Percentiles rank a stretch among this genome's conserved stretches.
These are phyloP conservation scores for Neoarius graeffei DNA, from an alignment of 2,113 vertebrate genomes.

Conservation along the genomic window DNA sequence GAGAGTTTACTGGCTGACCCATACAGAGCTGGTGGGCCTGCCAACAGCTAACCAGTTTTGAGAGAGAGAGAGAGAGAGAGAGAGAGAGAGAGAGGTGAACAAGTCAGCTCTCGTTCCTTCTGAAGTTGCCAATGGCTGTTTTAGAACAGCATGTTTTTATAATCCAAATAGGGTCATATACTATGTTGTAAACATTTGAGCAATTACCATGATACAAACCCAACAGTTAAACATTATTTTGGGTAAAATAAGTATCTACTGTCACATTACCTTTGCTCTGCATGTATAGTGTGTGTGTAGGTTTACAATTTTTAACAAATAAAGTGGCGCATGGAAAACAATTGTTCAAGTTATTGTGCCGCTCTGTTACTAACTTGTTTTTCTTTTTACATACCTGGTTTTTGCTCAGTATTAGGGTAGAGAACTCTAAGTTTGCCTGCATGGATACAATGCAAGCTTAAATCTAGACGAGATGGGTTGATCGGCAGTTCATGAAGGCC, in stretches of 20 bases:
- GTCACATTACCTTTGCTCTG: background rate
- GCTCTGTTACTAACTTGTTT: background rate
- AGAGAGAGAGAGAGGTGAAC: constrained; percentile 46
- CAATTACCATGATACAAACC: background rate
- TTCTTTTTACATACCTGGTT: background rate
- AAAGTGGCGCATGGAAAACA: background rate
- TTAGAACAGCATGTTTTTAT: constrained; percentile 16
- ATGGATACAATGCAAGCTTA: background rate
- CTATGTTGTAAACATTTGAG: background rate
- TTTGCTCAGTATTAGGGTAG: background rate
- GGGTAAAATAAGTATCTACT: background rate
- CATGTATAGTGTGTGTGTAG: constrained; percentile 3
- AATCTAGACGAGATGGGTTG: background rate
- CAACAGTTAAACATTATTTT: constrained; percentile 52
- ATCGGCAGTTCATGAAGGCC: background rate
- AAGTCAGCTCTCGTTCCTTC: constrained; percentile 45
- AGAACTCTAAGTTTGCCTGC: background rate
- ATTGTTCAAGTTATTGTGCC: background rate
- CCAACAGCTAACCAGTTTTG: constrained; percentile 36
- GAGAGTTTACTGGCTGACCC: constrained; percentile 13
- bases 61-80: constrained; percentile 20
- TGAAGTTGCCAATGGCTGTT: constrained; percentile 51
- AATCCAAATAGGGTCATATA: background rate
- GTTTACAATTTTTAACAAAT: background rate
- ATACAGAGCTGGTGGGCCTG: constrained; percentile 27